phyloP scores from a whole-genome alignment of 2,888 invertebrate genomes.

The Ceramica pisi region DNA sequence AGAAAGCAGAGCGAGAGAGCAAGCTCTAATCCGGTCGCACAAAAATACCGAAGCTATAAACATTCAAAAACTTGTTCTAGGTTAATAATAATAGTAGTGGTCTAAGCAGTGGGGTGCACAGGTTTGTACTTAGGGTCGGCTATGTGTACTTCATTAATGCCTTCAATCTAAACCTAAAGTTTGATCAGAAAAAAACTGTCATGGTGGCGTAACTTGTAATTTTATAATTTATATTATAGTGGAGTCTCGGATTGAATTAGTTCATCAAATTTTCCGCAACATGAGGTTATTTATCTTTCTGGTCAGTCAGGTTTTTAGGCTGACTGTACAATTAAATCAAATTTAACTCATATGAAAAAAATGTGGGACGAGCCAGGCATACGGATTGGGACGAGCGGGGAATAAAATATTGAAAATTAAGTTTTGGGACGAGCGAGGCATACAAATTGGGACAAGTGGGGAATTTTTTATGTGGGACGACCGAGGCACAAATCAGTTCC shows the following conservation, averaged over 20 bases:
- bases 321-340: constrained; percentile 24
- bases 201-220: constrained; percentile 16
- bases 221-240: constrained; percentile 18
- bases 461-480: constrained; percentile 12
- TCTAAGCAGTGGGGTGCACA: no score
- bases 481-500: constrained; percentile 2
- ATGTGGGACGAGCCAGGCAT: constrained; percentile 17
- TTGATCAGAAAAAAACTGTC: constrained; percentile 16
- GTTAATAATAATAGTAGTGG: no score
- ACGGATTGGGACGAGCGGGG: constrained; percentile 15
- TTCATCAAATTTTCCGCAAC: constrained; percentile 18
- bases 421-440: constrained; percentile 14
- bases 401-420: constrained; percentile 19
- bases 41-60: no score
- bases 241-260: constrained; percentile 23
- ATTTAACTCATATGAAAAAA: constrained; percentile 17
- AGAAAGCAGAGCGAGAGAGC: no score
- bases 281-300: constrained; percentile 24
- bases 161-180: constrained; percentile 9
- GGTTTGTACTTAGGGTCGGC: constrained; percentile 17
- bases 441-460: no score
- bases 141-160: constrained; percentile 9
- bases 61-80: no score
- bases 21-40: no score
- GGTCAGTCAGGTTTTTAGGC: constrained; percentile 24